Percentiles rank a stretch among this genome's conserved stretches.
phyloP scores from a whole-genome alignment of 2,113 vertebrate species.

The Megaptera novaeangliae region DNA sequence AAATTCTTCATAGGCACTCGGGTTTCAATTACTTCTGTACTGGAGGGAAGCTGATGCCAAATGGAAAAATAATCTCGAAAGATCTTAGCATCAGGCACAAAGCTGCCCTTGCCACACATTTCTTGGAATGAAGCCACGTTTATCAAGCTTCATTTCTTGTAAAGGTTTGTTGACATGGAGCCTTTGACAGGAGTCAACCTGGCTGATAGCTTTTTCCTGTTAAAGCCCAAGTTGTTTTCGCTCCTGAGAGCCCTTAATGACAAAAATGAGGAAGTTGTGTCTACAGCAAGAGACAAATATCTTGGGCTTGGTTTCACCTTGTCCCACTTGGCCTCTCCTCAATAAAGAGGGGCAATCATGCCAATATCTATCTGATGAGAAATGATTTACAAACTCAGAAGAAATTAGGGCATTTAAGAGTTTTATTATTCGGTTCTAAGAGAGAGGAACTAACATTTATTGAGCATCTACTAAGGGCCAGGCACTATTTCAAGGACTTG shows the following conservation, averaged over 20 bases:
- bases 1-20: background rate
- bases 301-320: background rate
- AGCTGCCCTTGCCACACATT: background rate
- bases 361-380: background rate
- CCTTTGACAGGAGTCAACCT: constrained; percentile 48
- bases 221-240: constrained; percentile 33
- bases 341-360: background rate
- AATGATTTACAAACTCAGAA: background rate
- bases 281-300: background rate
- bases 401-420: background rate
- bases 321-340: background rate
- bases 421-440: background rate
- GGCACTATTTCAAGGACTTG: background rate
- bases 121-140: constrained; percentile 15
- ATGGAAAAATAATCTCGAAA: constrained; percentile 13
- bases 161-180: constrained; percentile 38
- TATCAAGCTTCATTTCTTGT: constrained; percentile 22
- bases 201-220: constrained; percentile 33
- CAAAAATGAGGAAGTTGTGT: constrained; percentile 39
- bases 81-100: background rate
- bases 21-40: background rate
- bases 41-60: background rate
- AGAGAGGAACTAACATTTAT: background rate
- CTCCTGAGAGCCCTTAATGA: constrained; percentile 8
- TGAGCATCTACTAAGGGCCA: background rate